phyloP scores from a whole-genome alignment of 2,888 invertebrate species.

The Eupithecia subumbrata region DNA sequence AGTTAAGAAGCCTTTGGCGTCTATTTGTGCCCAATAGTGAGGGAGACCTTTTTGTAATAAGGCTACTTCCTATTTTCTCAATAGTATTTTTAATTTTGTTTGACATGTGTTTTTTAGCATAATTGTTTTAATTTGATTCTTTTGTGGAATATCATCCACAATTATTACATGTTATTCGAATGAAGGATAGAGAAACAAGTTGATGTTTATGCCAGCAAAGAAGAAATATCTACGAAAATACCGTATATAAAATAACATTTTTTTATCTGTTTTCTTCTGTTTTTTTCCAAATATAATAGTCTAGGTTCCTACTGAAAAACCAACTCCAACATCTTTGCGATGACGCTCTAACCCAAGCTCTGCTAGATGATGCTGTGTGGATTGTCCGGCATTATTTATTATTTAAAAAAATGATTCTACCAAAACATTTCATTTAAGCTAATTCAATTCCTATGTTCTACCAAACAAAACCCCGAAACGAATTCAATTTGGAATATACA shows the following conservation, averaged over 20 bases:
- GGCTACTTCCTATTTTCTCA: not conserved
- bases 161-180: not conserved
- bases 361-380: too few species aligned
- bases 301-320: not conserved
- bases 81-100: not conserved
- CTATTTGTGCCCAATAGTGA: not conserved
- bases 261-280: not conserved
- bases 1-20: conserved; percentile 24
- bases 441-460: not conserved
- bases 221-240: not conserved
- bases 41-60: not conserved
- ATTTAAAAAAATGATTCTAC: not conserved
- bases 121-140: not conserved
- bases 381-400: too few species aligned
- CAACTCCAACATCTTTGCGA: not conserved
- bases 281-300: too few species aligned
- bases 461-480: not conserved
- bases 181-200: not conserved
- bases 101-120: not conserved
- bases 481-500: conserved; percentile 7
- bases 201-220: not conserved
- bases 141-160: not conserved
- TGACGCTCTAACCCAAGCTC: too few species aligned
- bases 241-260: not conserved
- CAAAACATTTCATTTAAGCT: not conserved